These are phyloP conservation scores for Dicycla oo DNA, from an alignment of 2,888 invertebrate genomes.

Conservation along the genomic window DNA sequence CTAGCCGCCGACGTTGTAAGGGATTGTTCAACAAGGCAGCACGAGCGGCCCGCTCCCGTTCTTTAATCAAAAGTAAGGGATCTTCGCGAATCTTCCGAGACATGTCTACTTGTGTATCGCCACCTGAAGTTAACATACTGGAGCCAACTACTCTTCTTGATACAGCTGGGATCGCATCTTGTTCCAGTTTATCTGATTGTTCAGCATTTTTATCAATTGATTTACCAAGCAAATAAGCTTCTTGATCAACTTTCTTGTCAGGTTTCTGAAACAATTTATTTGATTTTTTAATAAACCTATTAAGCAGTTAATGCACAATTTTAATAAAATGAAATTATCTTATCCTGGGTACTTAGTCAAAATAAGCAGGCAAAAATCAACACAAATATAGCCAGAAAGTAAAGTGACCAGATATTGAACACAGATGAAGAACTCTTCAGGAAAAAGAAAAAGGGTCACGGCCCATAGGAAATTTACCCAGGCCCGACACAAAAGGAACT, in stretches of 20 bases:
- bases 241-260: slow-evolving; percentile 92
- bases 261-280: slow-evolving; percentile 83
- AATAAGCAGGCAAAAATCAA: background rate
- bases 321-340: background rate
- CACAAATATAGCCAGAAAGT: background rate
- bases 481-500: too few relatives aligned
- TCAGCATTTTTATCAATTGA: slow-evolving; percentile 95
- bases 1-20: slow-evolving; percentile 96
- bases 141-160: slow-evolving; percentile 85
- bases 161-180: slow-evolving; percentile 94
- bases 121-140: slow-evolving; percentile 84
- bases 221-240: slow-evolving; percentile 97
- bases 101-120: slow-evolving; percentile 95
- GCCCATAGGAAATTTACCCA: too few relatives aligned
- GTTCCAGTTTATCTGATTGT: slow-evolving; percentile 90
- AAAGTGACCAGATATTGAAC: background rate
- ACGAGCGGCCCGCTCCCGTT: slow-evolving; percentile 96
- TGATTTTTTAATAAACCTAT: background rate
- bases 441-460: too few relatives aligned
- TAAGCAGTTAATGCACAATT: background rate
- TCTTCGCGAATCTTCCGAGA: slow-evolving; percentile 97
- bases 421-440: background rate
- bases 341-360: background rate
- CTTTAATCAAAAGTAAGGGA: slow-evolving; percentile 96
- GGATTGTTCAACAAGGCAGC: slow-evolving; percentile 97